phyloP scores from a whole-genome alignment of 2,888 invertebrate genomes.

The Tethea ocularis region DNA sequence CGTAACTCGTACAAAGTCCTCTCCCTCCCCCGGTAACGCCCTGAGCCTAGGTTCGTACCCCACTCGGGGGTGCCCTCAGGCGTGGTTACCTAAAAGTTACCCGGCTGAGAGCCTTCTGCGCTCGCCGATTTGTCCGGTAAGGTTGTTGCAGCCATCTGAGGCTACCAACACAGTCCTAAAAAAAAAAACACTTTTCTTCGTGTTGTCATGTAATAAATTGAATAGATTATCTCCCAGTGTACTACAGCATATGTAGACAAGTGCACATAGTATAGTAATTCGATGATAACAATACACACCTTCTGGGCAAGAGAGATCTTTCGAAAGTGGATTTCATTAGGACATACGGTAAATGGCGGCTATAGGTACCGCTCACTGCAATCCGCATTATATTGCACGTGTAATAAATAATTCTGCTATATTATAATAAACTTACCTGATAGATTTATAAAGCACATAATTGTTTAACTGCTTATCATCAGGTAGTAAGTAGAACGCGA shows the following conservation, averaged over 20 bases:
- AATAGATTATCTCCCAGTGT: slow-evolving; percentile 9
- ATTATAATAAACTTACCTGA: neutral
- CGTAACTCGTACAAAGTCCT: too few species aligned
- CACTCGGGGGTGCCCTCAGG: too few species aligned
- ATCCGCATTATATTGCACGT: neutral
- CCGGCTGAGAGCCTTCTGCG: too few species aligned
- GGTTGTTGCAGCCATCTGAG: too few species aligned
- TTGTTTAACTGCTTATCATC: neutral
- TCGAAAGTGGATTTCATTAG: slow-evolving; percentile 75
- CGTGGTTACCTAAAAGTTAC: too few species aligned
- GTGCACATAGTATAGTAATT: slow-evolving; percentile 48
- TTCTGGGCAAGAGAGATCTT: slow-evolving; percentile 60
- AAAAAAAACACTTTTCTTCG: too few species aligned
- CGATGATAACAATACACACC: slow-evolving; percentile 70
- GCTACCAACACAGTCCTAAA: too few species aligned
- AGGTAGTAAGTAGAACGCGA: neutral
- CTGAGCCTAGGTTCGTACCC: too few species aligned
- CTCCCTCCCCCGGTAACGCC: too few species aligned
- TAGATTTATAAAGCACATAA: neutral
- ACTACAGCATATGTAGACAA: slow-evolving; percentile 21
- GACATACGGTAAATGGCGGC: slow-evolving; percentile 49
- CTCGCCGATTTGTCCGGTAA: too few species aligned
- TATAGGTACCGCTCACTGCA: slow-evolving; percentile 31
- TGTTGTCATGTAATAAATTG: slow-evolving; percentile 6
- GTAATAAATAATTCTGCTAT: neutral